These are phyloP conservation scores for Pygoscelis adeliae DNA, from an alignment of 2,113 vertebrate species.

Conservation along the genomic window DNA sequence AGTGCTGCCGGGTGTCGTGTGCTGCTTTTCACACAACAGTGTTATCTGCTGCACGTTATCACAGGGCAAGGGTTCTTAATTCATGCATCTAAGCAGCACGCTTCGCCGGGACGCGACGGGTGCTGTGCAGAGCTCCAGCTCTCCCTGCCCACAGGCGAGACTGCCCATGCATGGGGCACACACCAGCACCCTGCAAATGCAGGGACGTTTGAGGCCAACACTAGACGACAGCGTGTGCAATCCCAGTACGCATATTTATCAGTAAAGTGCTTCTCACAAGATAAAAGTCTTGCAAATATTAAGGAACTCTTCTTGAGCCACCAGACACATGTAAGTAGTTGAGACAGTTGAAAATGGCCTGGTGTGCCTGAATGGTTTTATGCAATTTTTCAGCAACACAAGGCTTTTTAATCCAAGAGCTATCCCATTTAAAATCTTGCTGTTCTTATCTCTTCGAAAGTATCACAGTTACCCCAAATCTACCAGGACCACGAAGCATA, in stretches of 20 bases:
- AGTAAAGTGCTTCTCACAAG: background rate
- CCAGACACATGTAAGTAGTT: background rate
- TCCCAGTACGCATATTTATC: background rate
- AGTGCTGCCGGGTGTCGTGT: too few relatives aligned
- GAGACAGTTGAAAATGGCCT: background rate
- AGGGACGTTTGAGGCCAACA: background rate
- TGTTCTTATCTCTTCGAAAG: background rate
- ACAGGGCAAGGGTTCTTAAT: too few relatives aligned
- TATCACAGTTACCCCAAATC: background rate
- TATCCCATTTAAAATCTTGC: background rate
- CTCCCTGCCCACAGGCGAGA: background rate
- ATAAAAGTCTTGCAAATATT: background rate
- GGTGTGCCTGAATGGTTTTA: background rate
- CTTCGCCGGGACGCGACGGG: background rate
- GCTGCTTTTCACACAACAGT: fast-evolving
- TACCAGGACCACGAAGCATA: fast-evolving
- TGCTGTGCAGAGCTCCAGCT: background rate
- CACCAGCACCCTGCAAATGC: fast-evolving
- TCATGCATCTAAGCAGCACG: background rate
- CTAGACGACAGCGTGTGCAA: background rate
- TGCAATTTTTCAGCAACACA: background rate
- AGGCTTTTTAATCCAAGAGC: background rate
- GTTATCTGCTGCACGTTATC: fast-evolving
- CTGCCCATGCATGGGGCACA: background rate
- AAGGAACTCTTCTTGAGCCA: too few relatives aligned